Percentiles rank a stretch among this genome's conserved stretches.
Conservation (phyloP, 2,888 invertebrate species). For the Macaria liturata region DNA sequence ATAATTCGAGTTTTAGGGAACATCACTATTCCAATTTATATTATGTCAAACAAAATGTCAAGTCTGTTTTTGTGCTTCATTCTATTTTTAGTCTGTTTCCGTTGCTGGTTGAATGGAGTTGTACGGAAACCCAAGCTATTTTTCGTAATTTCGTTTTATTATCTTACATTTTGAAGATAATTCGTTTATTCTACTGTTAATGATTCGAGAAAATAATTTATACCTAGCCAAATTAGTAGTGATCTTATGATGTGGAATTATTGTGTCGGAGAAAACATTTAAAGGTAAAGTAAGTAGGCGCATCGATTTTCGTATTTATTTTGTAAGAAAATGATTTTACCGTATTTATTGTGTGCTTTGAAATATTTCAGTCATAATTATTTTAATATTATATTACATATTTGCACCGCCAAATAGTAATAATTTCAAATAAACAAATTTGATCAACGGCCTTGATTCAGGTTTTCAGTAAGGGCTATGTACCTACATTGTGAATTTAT, state of each 20-base stretch:
- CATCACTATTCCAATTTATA: too few species aligned
- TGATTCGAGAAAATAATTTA: constrained; percentile 27
- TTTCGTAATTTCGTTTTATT: constrained; percentile 28
- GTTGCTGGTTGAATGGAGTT: constrained; percentile 19
- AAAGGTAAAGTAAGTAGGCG: constrained; percentile 40
- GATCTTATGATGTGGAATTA: constrained; percentile 48
- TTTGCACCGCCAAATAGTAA: too few species aligned
- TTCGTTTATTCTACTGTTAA: constrained; percentile 16
- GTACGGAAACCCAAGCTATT: constrained; percentile 26
- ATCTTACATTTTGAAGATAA: constrained; percentile 7
- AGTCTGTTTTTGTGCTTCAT: background rate
- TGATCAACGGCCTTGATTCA: constrained; percentile 6
- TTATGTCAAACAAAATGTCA: too few species aligned
- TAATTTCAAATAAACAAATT: background rate
- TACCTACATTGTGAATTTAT: too few species aligned
- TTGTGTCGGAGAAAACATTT: constrained; percentile 45
- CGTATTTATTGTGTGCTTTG: background rate
- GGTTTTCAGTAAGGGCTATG: background rate
- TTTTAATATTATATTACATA: background rate
- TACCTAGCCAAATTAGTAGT: constrained; percentile 27
- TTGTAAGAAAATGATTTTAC: background rate
- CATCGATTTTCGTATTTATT: constrained; percentile 48
- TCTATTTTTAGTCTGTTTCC: constrained; percentile 21
- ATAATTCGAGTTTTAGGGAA: too few species aligned
- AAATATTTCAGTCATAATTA: background rate